Evolutionary conservation across 2,797 vertebrate genomes (phyloP).

Genomic region (Alfaro cultratus): DNA sequence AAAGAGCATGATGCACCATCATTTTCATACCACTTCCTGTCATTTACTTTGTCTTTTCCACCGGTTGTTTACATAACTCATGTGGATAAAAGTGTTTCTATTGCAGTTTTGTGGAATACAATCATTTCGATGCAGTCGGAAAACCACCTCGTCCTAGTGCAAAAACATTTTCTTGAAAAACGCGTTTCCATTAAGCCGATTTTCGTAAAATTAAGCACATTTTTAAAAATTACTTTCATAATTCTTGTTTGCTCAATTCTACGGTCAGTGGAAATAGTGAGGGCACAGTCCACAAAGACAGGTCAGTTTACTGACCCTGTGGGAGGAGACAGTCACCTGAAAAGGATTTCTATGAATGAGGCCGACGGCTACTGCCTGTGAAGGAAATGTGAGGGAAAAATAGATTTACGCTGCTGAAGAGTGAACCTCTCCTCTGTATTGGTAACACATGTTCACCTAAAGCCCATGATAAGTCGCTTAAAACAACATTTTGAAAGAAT

Average conservation of each 20-base stretch:
- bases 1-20: too few species aligned
- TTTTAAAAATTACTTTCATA: accelerated
- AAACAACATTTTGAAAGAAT: slow-evolving; percentile 1
- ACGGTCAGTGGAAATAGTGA: slow-evolving; percentile 32
- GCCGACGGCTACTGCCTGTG: not conserved
- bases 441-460: slow-evolving; percentile 22
- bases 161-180: too few species aligned
- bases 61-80: too few species aligned
- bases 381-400: slow-evolving; percentile 39
- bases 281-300: slow-evolving; percentile 30
- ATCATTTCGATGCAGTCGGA: too few species aligned
- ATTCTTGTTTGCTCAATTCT: too few species aligned
- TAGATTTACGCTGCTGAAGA: slow-evolving; percentile 37
- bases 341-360: slow-evolving; percentile 2
- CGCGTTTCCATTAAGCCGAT: too few species aligned
- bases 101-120: too few species aligned
- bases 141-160: too few species aligned
- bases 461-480: not conserved
- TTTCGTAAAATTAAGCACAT: too few species aligned
- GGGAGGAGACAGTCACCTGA: slow-evolving; percentile 34
- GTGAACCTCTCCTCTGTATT: slow-evolving; percentile 30
- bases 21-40: too few species aligned
- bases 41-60: too few species aligned
- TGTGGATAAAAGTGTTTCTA: too few species aligned
- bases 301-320: slow-evolving; percentile 23